These are phyloP conservation scores for Drosophila prolongata DNA, from an alignment of 2,888 invertebrate species.

Conservation along the genomic window DNA sequence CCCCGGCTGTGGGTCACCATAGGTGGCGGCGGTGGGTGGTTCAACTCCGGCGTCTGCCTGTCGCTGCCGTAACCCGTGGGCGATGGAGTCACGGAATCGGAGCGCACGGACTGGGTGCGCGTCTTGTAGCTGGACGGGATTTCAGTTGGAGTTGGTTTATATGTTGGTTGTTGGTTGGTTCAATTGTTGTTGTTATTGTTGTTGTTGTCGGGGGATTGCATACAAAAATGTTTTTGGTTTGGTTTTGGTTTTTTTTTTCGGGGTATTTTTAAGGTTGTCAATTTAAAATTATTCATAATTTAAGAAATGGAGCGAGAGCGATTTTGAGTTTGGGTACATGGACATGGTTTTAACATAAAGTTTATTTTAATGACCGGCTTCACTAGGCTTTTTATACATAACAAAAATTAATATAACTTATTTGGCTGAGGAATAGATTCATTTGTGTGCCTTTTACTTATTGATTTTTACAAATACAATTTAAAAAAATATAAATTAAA, in stretches of 20 bases:
- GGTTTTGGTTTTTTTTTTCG: conserved; percentile 17
- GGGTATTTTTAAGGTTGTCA: conserved; percentile 20
- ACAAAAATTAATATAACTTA: too few relatives aligned
- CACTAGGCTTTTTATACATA: neutral
- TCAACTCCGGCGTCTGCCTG: conserved; percentile 83
- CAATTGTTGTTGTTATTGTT: conserved; percentile 39
- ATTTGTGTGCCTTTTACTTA: too few relatives aligned
- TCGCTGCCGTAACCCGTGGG: conserved; percentile 87
- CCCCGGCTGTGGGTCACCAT: conserved; percentile 22
- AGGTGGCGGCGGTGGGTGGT: conserved; percentile 50
- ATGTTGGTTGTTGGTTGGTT: conserved; percentile 31
- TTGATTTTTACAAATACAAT: too few relatives aligned
- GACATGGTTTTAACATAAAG: conserved; percentile 22
- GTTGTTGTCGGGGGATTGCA: conserved; percentile 49
- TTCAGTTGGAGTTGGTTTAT: conserved; percentile 29
- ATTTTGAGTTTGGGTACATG: conserved; percentile 31
- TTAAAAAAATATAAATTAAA: neutral
- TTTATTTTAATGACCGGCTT: conserved; percentile 6
- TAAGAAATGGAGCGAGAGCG: conserved; percentile 53
- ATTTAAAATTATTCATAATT: conserved; percentile 34
- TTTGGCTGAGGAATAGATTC: too few relatives aligned
- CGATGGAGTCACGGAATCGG: conserved; percentile 91
- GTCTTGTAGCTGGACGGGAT: conserved; percentile 83
- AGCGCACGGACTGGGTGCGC: conserved; percentile 85
- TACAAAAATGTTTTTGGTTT: conserved; percentile 70